phyloP scores from a whole-genome alignment of 1,140 invertebrate genomes.

The Drosophila tropicalis region DNA sequence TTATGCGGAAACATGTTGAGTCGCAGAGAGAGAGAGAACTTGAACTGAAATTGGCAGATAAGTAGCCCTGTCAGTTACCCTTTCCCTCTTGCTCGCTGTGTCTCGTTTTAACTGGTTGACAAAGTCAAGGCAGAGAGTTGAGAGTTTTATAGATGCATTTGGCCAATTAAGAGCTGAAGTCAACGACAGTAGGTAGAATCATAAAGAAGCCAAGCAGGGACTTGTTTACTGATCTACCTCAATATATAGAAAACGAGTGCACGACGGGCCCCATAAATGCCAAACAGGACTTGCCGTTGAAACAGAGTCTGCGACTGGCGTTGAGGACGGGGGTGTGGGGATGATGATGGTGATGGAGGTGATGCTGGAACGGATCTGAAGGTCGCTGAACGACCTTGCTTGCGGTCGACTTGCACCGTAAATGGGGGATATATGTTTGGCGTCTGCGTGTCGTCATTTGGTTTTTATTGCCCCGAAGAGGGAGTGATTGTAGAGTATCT shows the following conservation, averaged over 20 bases:
- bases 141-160: conserved; percentile 65
- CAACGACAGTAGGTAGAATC: conserved; percentile 8
- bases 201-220: conserved; percentile 42
- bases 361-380: conserved; percentile 30
- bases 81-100: too few species aligned
- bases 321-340: not conserved
- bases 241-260: conserved; percentile 30
- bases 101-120: conserved; percentile 30
- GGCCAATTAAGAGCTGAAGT: conserved; percentile 68
- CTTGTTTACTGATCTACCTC: conserved; percentile 72
- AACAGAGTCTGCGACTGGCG: conserved; percentile 22
- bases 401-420: conserved; percentile 57
- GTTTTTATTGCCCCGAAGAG: conserved; percentile 59
- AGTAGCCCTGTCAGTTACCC: conserved; percentile 3
- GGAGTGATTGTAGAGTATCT: conserved; percentile 38
- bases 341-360: not conserved
- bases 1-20: conserved; percentile 57
- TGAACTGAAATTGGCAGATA: conserved; percentile 9
- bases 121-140: conserved; percentile 52
- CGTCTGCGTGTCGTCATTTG: conserved; percentile 74
- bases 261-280: conserved; percentile 50
- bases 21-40: not conserved
- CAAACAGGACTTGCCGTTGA: conserved; percentile 52
- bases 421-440: conserved; percentile 49
- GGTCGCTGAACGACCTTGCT: conserved; percentile 80